These are phyloP conservation scores for Heliornis fulica DNA, from an alignment of 2,113 vertebrate genomes.

Conservation along the genomic window DNA sequence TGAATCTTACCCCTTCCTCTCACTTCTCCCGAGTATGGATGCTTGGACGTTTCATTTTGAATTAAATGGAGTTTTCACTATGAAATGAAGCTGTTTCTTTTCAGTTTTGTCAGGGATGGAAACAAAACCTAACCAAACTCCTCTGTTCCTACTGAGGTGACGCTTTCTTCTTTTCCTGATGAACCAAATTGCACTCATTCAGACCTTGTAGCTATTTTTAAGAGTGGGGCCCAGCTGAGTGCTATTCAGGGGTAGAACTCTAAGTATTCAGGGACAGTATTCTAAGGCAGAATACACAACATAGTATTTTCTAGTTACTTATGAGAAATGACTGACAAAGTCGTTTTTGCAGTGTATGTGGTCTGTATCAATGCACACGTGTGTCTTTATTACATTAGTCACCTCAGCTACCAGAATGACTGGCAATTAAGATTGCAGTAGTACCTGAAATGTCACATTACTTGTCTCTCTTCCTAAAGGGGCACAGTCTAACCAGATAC, in stretches of 20 bases:
- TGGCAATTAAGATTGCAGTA: slow-evolving; percentile 6
- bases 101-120: background rate
- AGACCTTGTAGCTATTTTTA: background rate
- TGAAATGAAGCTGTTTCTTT: background rate
- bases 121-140: background rate
- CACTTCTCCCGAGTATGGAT: background rate
- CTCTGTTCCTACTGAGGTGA: background rate
- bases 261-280: too few relatives aligned
- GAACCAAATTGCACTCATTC: background rate
- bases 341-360: background rate
- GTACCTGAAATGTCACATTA: slow-evolving; percentile 41
- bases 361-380: background rate
- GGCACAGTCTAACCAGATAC: background rate
- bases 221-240: background rate
- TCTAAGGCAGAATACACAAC: background rate
- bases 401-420: slow-evolving; percentile 6
- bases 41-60: background rate
- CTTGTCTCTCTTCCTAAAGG: slow-evolving; percentile 1
- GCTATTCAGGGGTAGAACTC: too few relatives aligned
- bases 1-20: background rate
- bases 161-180: background rate
- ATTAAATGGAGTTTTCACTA: background rate
- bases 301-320: background rate
- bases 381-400: background rate
- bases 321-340: background rate